Percentiles rank a stretch among this genome's conserved stretches.
phyloP scores from a whole-genome alignment of 2,888 invertebrate genomes.

The Stramonita haemastoma region DNA sequence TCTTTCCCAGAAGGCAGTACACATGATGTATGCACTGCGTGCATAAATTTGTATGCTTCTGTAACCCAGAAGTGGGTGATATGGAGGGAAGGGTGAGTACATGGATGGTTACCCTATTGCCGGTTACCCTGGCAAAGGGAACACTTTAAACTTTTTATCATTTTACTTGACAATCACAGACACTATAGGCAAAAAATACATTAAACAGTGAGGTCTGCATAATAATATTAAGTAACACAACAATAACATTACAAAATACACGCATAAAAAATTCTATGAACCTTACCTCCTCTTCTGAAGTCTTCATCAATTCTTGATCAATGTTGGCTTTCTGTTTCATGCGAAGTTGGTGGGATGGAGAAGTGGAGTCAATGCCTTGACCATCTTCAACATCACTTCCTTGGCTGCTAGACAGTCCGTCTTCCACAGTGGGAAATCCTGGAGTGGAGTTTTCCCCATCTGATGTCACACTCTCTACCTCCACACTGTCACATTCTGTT shows the following conservation, averaged over 20 bases:
- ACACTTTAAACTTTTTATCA: no score
- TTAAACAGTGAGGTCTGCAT: no score
- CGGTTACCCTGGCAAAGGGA: no score
- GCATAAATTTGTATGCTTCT: no score
- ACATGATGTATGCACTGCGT: no score
- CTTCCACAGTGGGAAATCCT: constrained; percentile 92
- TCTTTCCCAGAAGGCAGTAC: no score
- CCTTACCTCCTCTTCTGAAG: constrained; percentile 25
- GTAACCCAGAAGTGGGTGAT: no score
- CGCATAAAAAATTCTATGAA: neutral
- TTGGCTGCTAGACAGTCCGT: constrained; percentile 95
- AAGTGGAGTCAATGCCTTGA: constrained; percentile 82
- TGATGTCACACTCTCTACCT: constrained; percentile 83
- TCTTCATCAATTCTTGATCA: constrained; percentile 55
- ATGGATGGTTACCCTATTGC: no score
- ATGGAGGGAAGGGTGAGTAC: no score
- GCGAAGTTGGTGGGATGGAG: constrained; percentile 81
- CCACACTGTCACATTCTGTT: constrained; percentile 94
- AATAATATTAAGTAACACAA: neutral
- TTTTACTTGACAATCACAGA: no score
- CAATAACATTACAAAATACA: neutral
- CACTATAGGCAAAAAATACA: neutral
- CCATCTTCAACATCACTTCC: constrained; percentile 89
- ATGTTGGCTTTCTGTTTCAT: constrained; percentile 79
- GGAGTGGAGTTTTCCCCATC: constrained; percentile 70